These are phyloP conservation scores for Tonatia bakeri DNA, from an alignment of 2,113 vertebrate species.

Conservation along the genomic window DNA sequence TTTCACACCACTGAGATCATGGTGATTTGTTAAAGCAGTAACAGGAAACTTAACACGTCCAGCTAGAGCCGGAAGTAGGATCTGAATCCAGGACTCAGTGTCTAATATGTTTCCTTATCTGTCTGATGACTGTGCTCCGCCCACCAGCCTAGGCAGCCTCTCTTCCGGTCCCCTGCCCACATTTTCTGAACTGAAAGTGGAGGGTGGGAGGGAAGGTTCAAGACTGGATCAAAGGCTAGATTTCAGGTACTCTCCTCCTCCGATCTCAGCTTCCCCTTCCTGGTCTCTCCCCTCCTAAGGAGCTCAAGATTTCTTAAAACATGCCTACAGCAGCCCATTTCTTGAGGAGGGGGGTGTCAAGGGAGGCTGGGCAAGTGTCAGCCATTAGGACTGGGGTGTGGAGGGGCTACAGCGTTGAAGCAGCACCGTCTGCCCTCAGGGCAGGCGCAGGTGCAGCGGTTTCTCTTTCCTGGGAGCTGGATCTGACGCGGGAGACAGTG, in stretches of 20 bases:
- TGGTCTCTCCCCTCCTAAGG: not conserved
- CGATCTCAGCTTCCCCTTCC: not conserved
- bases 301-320: not conserved
- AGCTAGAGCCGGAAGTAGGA: not conserved
- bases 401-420: no score
- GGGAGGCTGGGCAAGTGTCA: not conserved
- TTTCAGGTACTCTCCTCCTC: not conserved
- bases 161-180: not conserved
- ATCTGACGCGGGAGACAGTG: not conserved
- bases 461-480: not conserved
- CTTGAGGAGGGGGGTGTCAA: not conserved
- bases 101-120: fast-evolving
- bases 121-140: not conserved
- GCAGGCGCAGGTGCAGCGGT: fast-evolving
- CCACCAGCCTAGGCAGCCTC: not conserved
- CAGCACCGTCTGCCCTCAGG: fast-evolving
- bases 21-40: not conserved
- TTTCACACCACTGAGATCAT: not conserved
- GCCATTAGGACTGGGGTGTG: not conserved
- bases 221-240: not conserved
- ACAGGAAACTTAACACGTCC: not conserved
- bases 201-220: not conserved
- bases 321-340: not conserved
- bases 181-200: not conserved
- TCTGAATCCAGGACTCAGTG: not conserved